phyloP scores from a whole-genome alignment of 2,888 invertebrate species.

The Lithophane leautieri region DNA sequence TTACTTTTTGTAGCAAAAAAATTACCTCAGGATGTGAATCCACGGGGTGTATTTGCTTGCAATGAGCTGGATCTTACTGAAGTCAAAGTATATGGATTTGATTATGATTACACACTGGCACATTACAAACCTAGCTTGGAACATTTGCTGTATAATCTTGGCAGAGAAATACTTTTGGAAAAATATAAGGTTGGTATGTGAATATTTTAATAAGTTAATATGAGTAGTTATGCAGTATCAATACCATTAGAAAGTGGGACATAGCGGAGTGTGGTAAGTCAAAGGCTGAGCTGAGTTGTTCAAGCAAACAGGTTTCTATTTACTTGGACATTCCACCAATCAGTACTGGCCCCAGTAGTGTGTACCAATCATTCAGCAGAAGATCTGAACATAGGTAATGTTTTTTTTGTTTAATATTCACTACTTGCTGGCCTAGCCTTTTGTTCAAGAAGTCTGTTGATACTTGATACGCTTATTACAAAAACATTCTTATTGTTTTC shows the following conservation, averaged over 20 bases:
- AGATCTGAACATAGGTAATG: neutral
- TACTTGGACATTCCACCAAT: neutral
- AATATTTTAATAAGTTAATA: neutral
- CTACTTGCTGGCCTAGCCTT: neutral
- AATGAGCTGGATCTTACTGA: slow-evolving; percentile 98
- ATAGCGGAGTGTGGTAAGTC: neutral
- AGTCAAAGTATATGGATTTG: slow-evolving; percentile 98
- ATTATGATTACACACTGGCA: slow-evolving; percentile 99
- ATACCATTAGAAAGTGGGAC: neutral
- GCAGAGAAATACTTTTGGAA: slow-evolving; percentile 95
- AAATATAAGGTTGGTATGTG: slow-evolving; percentile 94
- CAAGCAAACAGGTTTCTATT: slow-evolving; percentile 14
- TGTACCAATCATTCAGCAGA: neutral
- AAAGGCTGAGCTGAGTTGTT: neutral
- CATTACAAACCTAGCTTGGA: slow-evolving; percentile 97
- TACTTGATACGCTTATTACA: neutral
- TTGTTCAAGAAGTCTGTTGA: too few relatives aligned
- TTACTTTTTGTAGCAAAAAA: slow-evolving; percentile 93
- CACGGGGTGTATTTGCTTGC: slow-evolving; percentile 97
- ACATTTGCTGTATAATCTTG: slow-evolving; percentile 96
- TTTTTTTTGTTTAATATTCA: neutral
- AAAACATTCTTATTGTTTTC: neutral
- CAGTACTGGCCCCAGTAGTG: neutral
- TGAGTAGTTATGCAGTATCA: neutral
- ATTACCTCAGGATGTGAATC: slow-evolving; percentile 96